Percentiles rank a stretch among this genome's conserved stretches.
phyloP scores from a whole-genome alignment of 2,797 vertebrate species.

The Hyperoplus lanceolatus region DNA sequence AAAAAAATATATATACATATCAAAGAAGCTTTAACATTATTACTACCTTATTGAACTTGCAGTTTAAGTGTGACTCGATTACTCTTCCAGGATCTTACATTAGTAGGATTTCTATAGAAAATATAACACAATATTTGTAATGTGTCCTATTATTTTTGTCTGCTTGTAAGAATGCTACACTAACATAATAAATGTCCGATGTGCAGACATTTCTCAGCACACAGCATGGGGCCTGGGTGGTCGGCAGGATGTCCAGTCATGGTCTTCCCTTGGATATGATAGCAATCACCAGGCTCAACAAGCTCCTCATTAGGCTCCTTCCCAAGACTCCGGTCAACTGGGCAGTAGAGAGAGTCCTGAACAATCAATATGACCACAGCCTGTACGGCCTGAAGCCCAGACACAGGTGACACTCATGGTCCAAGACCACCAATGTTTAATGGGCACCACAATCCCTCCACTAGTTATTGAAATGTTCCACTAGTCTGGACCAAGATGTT shows the following conservation, averaged over 20 bases:
- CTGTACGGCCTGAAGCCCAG: conserved; percentile 88
- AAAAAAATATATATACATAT: too few relatives aligned
- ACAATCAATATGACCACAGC: conserved; percentile 85
- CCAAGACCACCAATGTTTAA: background rate
- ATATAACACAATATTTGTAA: background rate
- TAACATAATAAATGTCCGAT: background rate
- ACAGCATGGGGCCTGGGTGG: conserved; percentile 86
- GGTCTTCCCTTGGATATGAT: conserved; percentile 90
- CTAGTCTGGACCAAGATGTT: too few relatives aligned
- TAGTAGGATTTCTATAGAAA: background rate
- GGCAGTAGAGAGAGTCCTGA: conserved; percentile 76
- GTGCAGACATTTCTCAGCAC: conserved; percentile 91
- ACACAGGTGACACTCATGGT: conserved; percentile 81
- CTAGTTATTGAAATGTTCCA: too few relatives aligned
- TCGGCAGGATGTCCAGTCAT: conserved; percentile 79
- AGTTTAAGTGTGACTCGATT: background rate
- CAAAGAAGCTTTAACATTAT: too few relatives aligned
- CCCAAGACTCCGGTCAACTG: conserved; percentile 76
- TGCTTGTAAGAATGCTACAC: background rate
- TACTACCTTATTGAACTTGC: background rate
- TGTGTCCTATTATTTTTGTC: background rate
- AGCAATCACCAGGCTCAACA: conserved; percentile 74
- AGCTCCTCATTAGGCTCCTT: conserved; percentile 71
- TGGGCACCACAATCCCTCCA: background rate
- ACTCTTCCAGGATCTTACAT: background rate